Evolutionary conservation across 1,140 invertebrate species (phyloP).

Genomic region (Drosophila miranda): DNA sequence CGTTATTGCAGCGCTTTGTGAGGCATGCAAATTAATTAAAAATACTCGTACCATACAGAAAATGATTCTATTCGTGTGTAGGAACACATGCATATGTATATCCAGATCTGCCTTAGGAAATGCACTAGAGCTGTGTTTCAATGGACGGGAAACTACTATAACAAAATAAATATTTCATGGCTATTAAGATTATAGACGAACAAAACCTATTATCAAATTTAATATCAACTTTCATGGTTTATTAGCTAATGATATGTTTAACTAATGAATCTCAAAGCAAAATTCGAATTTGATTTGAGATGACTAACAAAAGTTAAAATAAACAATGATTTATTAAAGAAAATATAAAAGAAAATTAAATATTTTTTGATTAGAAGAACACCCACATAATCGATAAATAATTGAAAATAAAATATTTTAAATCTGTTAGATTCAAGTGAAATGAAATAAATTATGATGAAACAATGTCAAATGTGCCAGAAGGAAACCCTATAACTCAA

Average conservation of each 20-base stretch:
- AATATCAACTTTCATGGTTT: slow-evolving; percentile 54
- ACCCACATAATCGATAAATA: background rate
- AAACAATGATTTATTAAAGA: slow-evolving; percentile 3
- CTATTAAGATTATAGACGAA: slow-evolving; percentile 32
- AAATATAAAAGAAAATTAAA: background rate
- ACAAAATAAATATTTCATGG: slow-evolving; percentile 49
- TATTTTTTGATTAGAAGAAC: slow-evolving; percentile 5
- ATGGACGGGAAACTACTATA: slow-evolving; percentile 17
- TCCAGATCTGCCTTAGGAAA: slow-evolving; percentile 29
- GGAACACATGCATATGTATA: slow-evolving; percentile 3
- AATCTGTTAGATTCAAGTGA: background rate
- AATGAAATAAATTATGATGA: background rate
- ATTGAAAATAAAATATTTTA: slow-evolving; percentile 2
- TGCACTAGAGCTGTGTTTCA: slow-evolving; percentile 8
- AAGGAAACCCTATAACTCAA: slow-evolving; percentile 12
- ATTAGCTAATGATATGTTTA: slow-evolving; percentile 60
- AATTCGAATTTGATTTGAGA: slow-evolving; percentile 21
- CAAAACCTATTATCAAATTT: slow-evolving; percentile 49
- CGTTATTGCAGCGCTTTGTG: slow-evolving; percentile 29
- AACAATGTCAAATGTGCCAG: background rate
- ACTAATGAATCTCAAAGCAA: slow-evolving; percentile 47
- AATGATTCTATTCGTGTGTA: slow-evolving; percentile 12
- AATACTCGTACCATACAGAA: slow-evolving; percentile 23
- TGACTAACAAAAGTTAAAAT: slow-evolving; percentile 33
- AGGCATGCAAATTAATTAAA: slow-evolving; percentile 65